Percentiles rank a stretch among this genome's conserved stretches.
Conservation (phyloP, 2,113 vertebrate genomes). For the Anarhynchus alexandrinus region DNA sequence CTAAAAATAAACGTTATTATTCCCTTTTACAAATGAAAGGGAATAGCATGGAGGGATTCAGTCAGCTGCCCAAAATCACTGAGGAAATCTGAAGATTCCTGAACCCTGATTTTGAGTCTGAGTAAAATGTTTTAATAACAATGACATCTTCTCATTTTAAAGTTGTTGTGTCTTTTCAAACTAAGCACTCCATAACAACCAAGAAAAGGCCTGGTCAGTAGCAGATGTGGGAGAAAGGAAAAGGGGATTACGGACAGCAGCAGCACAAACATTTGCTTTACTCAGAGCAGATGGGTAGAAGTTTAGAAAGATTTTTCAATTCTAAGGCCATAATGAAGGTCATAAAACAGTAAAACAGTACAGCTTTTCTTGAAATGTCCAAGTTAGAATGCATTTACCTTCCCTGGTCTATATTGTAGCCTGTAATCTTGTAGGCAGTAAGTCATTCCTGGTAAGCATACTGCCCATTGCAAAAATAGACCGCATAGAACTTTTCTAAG, state of each 20-base stretch:
- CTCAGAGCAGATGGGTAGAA: conserved; percentile 23
- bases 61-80: background rate
- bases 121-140: background rate
- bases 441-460: background rate
- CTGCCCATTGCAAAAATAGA: background rate
- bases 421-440: background rate
- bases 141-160: background rate
- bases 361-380: background rate
- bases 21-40: background rate
- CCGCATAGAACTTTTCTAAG: conserved; percentile 1
- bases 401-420: background rate
- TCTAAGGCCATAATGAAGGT: conserved; percentile 11
- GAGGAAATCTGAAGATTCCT: background rate
- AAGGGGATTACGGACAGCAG: conserved; percentile 36
- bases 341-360: background rate
- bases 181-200: background rate
- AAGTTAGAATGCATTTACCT: background rate
- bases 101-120: background rate
- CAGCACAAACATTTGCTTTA: conserved; percentile 54
- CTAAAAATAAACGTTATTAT: background rate
- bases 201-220: conserved; percentile 14
- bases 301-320: conserved; percentile 36
- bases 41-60: background rate
- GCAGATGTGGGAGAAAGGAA: conserved; percentile 51
- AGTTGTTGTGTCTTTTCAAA: background rate